Base-by-base conservation (phyloP, 2,888 invertebrate genomes). In the Conomelus anceps region DNA sequence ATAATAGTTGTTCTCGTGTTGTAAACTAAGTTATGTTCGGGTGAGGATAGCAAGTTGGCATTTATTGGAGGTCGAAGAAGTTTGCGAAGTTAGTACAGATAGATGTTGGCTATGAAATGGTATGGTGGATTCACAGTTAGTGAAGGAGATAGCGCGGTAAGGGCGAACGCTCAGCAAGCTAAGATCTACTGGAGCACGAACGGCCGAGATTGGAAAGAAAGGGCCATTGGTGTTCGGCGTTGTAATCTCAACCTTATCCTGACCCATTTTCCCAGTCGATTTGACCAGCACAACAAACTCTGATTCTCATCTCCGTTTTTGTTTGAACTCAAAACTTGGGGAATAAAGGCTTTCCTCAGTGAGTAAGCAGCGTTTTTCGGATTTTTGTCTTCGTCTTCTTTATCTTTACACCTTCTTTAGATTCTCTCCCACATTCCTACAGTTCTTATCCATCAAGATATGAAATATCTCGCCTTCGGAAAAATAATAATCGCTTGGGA, bases 371-470 rank as follows among this genome's bases (percentile, higher is more conserved):
- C 63, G 63, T 63, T 63, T 63, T 63, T 63, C 63, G 63, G 63
- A 63, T 63, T 63, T 63, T 63, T 63, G 63, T n/a, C 63, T 63
- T 63, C n/a, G 63, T 63, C 23, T 22, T 17, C 34, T 26, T 23
- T 84, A 85, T 23, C 84, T 29, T 88, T 88, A 88, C 89, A 85
- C 87, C 84, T 87, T 86, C 88, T 89, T 41, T 87, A 63, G 23
- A 86, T 88, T 84, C 88, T 88, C 88, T 87, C 88, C 88, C 86
- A 23, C 86, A 24, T 84, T 24, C 84, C 88, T 26, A 24, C 84
- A 23, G n/a, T 26, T 29, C 88, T n/a, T 63, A 63, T 63, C 63
- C 63, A 63, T 63, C 63, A 63, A 63, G 63, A 63, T 63, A 63
- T 63, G 7, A 13, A 7, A 63, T 63, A 63, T 63, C 63, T 63